These are phyloP conservation scores for Megamerina dolium DNA, from an alignment of 2,888 invertebrate species.

Conservation along the genomic window DNA sequence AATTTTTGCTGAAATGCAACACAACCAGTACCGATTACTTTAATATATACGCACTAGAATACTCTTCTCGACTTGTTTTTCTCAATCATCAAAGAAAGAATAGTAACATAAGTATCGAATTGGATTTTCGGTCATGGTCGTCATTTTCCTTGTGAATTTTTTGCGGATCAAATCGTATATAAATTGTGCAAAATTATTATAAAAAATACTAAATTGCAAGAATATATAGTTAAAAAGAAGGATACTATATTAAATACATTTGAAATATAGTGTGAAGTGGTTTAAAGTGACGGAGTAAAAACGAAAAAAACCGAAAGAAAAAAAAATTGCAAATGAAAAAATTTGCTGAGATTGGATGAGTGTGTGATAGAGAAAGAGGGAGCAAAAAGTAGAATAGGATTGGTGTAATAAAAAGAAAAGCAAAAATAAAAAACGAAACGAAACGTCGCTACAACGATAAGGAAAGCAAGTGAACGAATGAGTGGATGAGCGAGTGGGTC, in stretches of 20 bases:
- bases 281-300: slow-evolving; percentile 5
- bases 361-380: not conserved
- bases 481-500: too few species aligned
- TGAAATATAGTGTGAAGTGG: slow-evolving; percentile 6
- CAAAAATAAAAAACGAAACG: not conserved
- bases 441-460: too few species aligned
- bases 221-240: slow-evolving; percentile 3
- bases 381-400: too few species aligned
- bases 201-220: slow-evolving; percentile 7
- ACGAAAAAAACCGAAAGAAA: slow-evolving; percentile 7
- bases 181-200: slow-evolving; percentile 11
- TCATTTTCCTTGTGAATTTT: slow-evolving; percentile 21
- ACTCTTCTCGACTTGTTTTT: too few species aligned
- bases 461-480: too few species aligned
- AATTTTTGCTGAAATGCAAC: not conserved
- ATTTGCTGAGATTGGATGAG: too few species aligned
- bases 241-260: too few species aligned
- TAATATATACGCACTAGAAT: too few species aligned
- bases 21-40: not conserved
- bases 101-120: too few species aligned
- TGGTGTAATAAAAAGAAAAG: too few species aligned
- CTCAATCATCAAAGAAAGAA: slow-evolving; percentile 6
- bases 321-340: slow-evolving; percentile 2
- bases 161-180: slow-evolving; percentile 17
- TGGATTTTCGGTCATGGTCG: slow-evolving; percentile 17